These are phyloP conservation scores for Pedicia rivosa DNA, from an alignment of 2,888 invertebrate genomes.

Conservation along the genomic window DNA sequence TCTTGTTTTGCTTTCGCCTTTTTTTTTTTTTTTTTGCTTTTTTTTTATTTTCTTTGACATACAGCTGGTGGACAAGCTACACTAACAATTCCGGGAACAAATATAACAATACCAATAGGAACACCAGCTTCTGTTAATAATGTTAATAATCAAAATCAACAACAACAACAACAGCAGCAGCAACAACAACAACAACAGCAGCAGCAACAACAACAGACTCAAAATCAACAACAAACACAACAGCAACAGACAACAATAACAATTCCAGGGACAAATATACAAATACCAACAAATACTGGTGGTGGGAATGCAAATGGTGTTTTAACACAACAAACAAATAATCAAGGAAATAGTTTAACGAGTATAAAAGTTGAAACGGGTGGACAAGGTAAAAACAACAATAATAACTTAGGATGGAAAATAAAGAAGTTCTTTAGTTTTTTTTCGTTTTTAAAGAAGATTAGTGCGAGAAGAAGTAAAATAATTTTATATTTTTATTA, in stretches of 20 bases:
- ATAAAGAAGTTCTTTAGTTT: not conserved
- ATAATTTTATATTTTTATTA: no score
- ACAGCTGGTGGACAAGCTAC: constrained; percentile 30
- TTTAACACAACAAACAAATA: constrained; percentile 19
- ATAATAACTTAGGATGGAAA: not conserved
- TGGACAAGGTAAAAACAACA: constrained; percentile 7
- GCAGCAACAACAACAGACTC: constrained; percentile 12
- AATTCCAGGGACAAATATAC: constrained; percentile 30
- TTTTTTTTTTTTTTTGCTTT: constrained; percentile 8
- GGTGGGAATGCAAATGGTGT: constrained; percentile 25
- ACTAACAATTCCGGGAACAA: constrained; percentile 39
- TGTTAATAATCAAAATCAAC: constrained; percentile 8
- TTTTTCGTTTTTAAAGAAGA: no score
- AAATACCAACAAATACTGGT: constrained; percentile 28
- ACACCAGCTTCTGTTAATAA: constrained; percentile 17
- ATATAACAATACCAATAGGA: constrained; percentile 37
- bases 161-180: constrained; percentile 12
- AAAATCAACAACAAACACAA: constrained; percentile 20
- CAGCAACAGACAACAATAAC: constrained; percentile 24
- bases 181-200: constrained; percentile 22
- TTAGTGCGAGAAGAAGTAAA: no score
- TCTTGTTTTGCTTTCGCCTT: constrained; percentile 7
- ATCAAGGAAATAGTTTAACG: constrained; percentile 10
- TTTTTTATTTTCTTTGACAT: constrained; percentile 1
- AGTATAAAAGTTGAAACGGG: constrained; percentile 12